Base-by-base conservation (phyloP, 2,113 vertebrate species). In the Anolis sagrei region DNA sequence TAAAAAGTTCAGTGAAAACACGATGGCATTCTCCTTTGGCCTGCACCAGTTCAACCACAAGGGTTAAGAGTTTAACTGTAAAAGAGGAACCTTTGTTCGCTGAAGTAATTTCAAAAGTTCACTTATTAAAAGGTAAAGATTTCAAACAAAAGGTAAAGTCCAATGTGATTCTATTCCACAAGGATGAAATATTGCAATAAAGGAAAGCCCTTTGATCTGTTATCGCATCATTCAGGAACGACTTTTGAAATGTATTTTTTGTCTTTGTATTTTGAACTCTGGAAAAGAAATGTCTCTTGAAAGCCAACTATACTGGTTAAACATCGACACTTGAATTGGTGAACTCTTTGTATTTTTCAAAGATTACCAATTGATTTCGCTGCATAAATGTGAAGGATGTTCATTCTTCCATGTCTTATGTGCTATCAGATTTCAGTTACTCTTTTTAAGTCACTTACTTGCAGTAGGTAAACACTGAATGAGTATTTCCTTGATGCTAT, bases 121-220 rank as follows among this genome's bases (percentile, higher is more conserved):
- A 95, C 95, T 96, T 97, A 96, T 97, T 96, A 96, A 95, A 96
- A 96, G 94, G 96, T 95, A 97, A 95, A 96, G 94, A 96, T 96
- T 96, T 95, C 92, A 93, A 95, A 93, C 86, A 90, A 81, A 86
- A 95, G 92, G 90, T 91, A 90, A 95, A 94, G 95, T 95, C 94
- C 94, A 92, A 93, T 93, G 91, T 92, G 91, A 95, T 94, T 95
- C 92, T 95, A 91, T 93, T 94, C 94, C 89, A 93, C 93, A 95
- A 95, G 93, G 93, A 95, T 89, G 92, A 95, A 96, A 96, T 95
- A 96, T 90, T 2, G 83, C 89, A 95, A 92, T 94, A 95, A 95
- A 96, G 92, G 84, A 58, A 92, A 93, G 82, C 82, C 82, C 93
- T 96, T 96, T 97, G 95, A 97, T 96, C 96, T 95, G 87, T 94